These are phyloP conservation scores for Schizopygopsis pylzovi DNA, from an alignment of 2,797 vertebrate genomes.

Conservation along the genomic window DNA sequence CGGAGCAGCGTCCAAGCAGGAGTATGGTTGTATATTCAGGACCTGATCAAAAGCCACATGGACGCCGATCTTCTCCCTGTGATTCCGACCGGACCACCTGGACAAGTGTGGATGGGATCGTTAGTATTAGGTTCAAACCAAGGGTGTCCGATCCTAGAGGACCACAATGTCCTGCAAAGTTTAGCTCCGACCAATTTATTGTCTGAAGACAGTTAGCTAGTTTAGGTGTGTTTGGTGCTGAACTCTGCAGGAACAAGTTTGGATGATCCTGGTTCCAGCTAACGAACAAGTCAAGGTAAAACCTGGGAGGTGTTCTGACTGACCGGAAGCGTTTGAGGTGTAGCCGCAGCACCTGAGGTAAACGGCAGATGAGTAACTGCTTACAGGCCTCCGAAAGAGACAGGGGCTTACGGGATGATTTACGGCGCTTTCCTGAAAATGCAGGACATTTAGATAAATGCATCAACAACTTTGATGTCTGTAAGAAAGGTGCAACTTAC, in stretches of 20 bases:
- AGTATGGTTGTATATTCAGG: slow-evolving; percentile 98
- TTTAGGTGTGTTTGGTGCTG: not conserved
- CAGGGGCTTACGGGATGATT: slow-evolving; percentile 94
- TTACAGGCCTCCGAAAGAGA: slow-evolving; percentile 96
- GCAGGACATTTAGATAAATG: not conserved
- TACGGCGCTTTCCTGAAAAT: slow-evolving; percentile 89
- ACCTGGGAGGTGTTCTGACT: not conserved
- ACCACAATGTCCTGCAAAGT: not conserved
- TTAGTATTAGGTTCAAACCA: not conserved
- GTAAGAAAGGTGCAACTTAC: slow-evolving; percentile 75
- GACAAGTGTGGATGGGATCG: slow-evolving; percentile 26
- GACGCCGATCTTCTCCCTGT: slow-evolving; percentile 99
- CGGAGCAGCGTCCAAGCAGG: slow-evolving; percentile 90
- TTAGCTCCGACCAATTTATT: not conserved
- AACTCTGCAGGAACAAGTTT: not conserved
- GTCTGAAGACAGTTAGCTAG: not conserved
- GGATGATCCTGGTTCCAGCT: not conserved
- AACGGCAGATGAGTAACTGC: slow-evolving; percentile 99
- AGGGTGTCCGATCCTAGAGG: not conserved
- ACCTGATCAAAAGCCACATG: slow-evolving; percentile 99
- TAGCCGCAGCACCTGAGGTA: slow-evolving; percentile 99
- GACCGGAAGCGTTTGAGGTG: slow-evolving; percentile 99
- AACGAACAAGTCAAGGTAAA: not conserved
- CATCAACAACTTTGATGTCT: not conserved
- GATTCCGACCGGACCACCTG: slow-evolving; percentile 99